Evolutionary conservation across 2,797 vertebrate species (phyloP), one percentile per base, ranked within the genome.

Genomic region (Crocodylus rhombifer): DNA sequence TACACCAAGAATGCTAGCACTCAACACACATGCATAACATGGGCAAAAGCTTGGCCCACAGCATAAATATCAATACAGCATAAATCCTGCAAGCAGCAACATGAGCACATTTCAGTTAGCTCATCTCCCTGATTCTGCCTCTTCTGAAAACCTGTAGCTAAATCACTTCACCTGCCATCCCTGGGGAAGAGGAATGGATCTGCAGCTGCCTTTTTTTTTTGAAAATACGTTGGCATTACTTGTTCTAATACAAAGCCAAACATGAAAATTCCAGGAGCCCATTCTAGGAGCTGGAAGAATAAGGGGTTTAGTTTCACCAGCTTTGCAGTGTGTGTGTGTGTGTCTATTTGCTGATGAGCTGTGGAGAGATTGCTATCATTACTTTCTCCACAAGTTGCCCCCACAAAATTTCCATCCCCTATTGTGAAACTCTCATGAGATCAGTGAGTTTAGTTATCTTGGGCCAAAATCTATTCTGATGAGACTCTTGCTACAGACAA

Each of bases 231-330:
- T 96, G 96, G 91, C 96, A 96, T 90, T 91, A 71, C 88, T 96
- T 95, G 33, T 71, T 36, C 21, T 36, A 23, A 93, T 77, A 77
- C 91, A 95, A 95, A 96, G 92, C 92, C 94, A 97, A 93, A 95
- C 96, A 95, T 94, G 94, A 84, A 96, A 97, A 97, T 97, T 91
- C 95, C n/a, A 94, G 95, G 89, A 95, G 88, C 93, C 83, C 83
- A 95, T 96, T 96, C 94, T 91, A 94, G 95, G 74, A 96, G 93
- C 92, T 95, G 92, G 91, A 95, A 97, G 87, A 96, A 96, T 78
- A 91, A 33, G 91, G 79, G 77, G 90, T 91, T 95, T 93, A 92
- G 93, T 95, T 92, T 93, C 95, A 93, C 93, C 96, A 96, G 58
- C 79, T 93, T 89, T 88, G 92, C 84, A 90, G 84, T 92, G 87